Evolutionary conservation across 2,113 vertebrate species (phyloP), one percentile per base, ranked within the genome.

Genomic region (Pampusana beccarii): DNA sequence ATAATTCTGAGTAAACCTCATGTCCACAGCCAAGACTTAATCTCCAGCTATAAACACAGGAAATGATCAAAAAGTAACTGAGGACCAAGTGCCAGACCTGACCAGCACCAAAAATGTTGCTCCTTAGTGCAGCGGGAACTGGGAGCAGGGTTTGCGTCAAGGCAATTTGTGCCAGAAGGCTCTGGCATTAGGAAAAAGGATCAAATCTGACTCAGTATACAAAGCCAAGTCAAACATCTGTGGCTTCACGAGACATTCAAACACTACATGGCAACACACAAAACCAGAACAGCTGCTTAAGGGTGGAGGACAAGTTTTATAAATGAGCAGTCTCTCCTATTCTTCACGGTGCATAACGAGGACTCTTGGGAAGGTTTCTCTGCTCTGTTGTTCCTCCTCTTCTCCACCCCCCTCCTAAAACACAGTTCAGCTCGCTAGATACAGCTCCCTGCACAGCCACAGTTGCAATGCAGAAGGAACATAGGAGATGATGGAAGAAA

Each of bases 231-330:
- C 69, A 91, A 95, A 80, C 85, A 94, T 88, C 88, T 95, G 85
- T 53, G 87, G 38, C 58, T 92, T 53, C 54, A 72, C 4, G 4
- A 87, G 89, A 79, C 13, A 10, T 74, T 83, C 82, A 53, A 92
- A 84, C 34, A 51, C 26, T 48, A 36, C 25, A 28, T 31, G 71
- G 85, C 74, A 92, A 73, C 0, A 0, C 67, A 82, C 21, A 86
- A 93, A 95, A 78, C 53, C 56, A 96, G 64, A 90, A 83, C 88
- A 96, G 92, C 92, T 95, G 92, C 71, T 73, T 20, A 75, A 83
- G 92, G 94, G 93, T 60, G 85, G 92, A 87, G 66, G 42, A 96
- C 60, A 80, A 12, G 50, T 90, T 74, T 54, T 25, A 20, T 5
- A 86, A 86, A 34, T 10, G 71, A 88, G 51, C 34, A 40, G 48